Conservation (phyloP, 2,797 vertebrate species). For the Adelosebastes latens region DNA sequence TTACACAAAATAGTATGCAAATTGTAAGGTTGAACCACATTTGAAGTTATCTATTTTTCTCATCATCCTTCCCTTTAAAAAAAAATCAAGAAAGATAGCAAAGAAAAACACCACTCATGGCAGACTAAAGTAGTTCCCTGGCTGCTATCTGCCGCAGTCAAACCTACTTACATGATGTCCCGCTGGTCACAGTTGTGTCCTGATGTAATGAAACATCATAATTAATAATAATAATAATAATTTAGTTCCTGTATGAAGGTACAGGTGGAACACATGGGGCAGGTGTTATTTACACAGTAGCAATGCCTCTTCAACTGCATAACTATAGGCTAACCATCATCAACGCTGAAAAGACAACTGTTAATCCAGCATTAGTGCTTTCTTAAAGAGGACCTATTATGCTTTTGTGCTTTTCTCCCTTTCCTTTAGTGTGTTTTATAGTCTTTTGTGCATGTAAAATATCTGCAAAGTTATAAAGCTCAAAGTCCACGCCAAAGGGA, state of each 20-base stretch:
- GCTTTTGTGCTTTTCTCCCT: too few relatives aligned
- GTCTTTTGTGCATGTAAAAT: too few relatives aligned
- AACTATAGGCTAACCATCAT: not conserved
- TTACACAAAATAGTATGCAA: not conserved
- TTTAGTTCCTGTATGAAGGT: not conserved
- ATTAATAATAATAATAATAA: too few relatives aligned
- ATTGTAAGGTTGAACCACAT: not conserved
- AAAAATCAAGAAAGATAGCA: not conserved
- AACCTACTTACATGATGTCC: not conserved
- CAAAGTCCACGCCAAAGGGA: too few relatives aligned
- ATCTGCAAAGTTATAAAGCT: too few relatives aligned
- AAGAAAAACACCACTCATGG: not conserved
- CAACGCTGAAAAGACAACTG: not conserved
- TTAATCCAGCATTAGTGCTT: not conserved
- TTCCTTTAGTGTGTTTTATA: too few relatives aligned
- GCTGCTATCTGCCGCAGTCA: not conserved
- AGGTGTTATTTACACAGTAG: not conserved
- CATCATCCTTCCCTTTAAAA: not conserved
- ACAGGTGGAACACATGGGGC: not conserved
- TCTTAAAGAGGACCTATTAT: not conserved
- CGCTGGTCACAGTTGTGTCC: not conserved
- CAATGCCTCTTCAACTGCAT: not conserved
- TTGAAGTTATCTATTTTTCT: accelerated
- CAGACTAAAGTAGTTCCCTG: not conserved
- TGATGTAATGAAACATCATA: not conserved